Evolutionary conservation across 2,888 invertebrate genomes (phyloP).

Genomic region (Sminthurides aquaticus): DNA sequence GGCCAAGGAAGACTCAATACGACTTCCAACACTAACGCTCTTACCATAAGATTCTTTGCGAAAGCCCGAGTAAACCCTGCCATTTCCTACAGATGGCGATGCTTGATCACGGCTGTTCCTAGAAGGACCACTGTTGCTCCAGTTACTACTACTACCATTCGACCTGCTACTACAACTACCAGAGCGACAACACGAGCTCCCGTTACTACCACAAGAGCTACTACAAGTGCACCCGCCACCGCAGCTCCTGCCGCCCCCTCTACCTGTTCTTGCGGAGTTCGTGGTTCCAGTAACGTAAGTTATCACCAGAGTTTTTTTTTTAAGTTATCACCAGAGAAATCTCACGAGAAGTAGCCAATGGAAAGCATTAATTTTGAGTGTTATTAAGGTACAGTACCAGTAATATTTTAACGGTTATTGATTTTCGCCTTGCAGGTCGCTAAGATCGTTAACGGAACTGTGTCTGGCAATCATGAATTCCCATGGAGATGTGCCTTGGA

Average conservation of each 20-base stretch:
- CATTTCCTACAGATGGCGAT: neutral
- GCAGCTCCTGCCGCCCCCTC: neutral
- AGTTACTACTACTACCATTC: neutral
- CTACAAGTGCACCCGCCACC: neutral
- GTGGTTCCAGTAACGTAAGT: neutral
- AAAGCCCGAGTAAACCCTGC: neutral
- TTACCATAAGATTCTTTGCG: neutral
- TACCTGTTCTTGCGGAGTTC: neutral
- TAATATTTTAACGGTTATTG: neutral
- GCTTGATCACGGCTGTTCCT: neutral
- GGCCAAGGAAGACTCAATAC: neutral
- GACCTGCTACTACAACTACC: neutral
- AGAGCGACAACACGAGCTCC: too few relatives aligned
- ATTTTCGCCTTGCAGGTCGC: conserved; percentile 17
- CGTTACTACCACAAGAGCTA: neutral
- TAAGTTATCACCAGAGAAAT: neutral
- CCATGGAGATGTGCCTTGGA: conserved; percentile 33
- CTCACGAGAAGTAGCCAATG: too few relatives aligned
- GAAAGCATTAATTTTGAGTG: too few relatives aligned
- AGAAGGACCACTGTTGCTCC: neutral
- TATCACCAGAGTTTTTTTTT: neutral
- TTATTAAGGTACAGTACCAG: neutral
- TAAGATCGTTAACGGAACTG: conserved; percentile 31
- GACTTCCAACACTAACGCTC: neutral
- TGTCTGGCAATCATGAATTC: conserved; percentile 27